Conservation (phyloP, 2,797 vertebrate genomes). For the Valencia hispanica region DNA sequence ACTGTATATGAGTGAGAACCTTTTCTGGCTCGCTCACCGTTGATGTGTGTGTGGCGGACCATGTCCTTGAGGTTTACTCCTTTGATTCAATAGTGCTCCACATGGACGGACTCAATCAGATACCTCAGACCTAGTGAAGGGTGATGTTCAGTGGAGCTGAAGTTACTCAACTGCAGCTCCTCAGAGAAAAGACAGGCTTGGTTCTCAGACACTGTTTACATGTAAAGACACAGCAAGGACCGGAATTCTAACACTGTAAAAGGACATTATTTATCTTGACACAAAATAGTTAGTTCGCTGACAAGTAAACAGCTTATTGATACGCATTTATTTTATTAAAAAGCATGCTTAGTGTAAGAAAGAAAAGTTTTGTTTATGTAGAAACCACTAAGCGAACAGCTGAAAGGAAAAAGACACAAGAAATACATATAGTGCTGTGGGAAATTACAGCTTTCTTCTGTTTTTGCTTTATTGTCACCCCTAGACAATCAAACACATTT, state of each 20-base stretch:
- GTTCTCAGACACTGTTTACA: constrained; percentile 61
- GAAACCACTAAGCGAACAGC: not conserved
- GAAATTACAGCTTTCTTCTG: not conserved
- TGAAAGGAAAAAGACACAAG: not conserved
- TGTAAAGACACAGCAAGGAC: constrained; percentile 26
- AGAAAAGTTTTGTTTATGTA: not conserved
- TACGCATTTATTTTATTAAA: not conserved
- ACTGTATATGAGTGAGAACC: constrained; percentile 12
- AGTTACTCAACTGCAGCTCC: constrained; percentile 69
- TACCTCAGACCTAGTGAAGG: constrained; percentile 78
- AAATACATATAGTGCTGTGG: not conserved
- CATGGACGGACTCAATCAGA: constrained; percentile 84
- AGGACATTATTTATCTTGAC: constrained; percentile 25
- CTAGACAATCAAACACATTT: not conserved
- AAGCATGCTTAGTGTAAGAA: not conserved
- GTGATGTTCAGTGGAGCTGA: constrained; percentile 78
- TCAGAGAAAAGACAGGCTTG: constrained; percentile 52
- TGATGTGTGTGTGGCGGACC: constrained; percentile 80
- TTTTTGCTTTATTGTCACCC: not conserved
- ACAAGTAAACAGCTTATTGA: not conserved
- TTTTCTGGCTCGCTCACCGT: constrained; percentile 32
- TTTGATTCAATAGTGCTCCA: constrained; percentile 82
- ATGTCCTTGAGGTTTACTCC: constrained; percentile 81
- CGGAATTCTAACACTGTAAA: constrained; percentile 30
- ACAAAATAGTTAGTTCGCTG: not conserved